Evolutionary conservation across 2,113 vertebrate species (phyloP), one percentile per base, ranked within the genome.

Genomic region (Prionailurus bengalensis): DNA sequence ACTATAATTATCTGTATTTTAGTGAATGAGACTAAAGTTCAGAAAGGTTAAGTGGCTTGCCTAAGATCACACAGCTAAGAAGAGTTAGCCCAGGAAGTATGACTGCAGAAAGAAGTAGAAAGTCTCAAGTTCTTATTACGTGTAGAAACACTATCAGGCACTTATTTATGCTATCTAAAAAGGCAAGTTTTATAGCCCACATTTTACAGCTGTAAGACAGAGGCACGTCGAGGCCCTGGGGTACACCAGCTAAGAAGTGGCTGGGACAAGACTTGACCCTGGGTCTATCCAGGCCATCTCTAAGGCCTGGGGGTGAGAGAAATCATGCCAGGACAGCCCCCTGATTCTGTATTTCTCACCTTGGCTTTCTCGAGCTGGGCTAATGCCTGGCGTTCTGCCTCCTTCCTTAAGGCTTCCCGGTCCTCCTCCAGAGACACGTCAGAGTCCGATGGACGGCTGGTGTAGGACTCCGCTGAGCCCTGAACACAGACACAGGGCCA

Each of bases 401-500:
- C 99, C 97, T 99, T 99, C 97, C 99, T 99, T 98, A 99, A 98
- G 27, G 99, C 99, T 97, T 99, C 99, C 1, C 99, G 98, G 90
- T 99, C 99, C 98, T 99, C 99, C 98, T 99, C 99, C 99, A 99
- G 98, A 36, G 99, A 99, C 95, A 99, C 99, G 0, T 99, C 99
- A 0, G 99, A 99, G 98, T 99, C 99, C 1, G 99, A 99, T 0
- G 99, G 99, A 65, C 99, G 99, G 98, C 99, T 99, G 94, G 99
- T 99, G 92, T 99, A 99, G 97, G 99, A 99, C 99, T 99, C 99
- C 0, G 99, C 99, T 13, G 99, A 99, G 98, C 99, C 99, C 99
- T 99, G 99, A 23, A 73, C 31, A 7, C 4, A 94, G 3, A 51
- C 6, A 5, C 7, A 5, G 36, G 39, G 19, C 9, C 65, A n/a